These are phyloP conservation scores for Micronisus gabar DNA, from an alignment of 2,113 vertebrate genomes.

Conservation along the genomic window DNA sequence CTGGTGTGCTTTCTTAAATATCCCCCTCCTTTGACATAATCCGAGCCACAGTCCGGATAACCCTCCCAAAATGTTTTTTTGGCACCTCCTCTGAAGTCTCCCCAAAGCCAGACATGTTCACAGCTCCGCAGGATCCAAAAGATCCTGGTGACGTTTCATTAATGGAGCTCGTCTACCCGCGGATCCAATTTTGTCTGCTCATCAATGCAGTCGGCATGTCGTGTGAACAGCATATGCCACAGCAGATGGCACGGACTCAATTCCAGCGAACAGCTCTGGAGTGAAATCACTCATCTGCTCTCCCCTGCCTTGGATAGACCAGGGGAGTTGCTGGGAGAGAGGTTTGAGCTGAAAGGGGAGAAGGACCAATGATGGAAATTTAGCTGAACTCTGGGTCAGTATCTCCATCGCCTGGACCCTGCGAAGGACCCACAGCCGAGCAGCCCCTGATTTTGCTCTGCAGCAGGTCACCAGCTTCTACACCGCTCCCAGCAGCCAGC, in stretches of 20 bases:
- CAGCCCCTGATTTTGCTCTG: neutral
- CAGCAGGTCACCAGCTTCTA: neutral
- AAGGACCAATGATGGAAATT: neutral
- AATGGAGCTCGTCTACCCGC: neutral
- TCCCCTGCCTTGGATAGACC: neutral
- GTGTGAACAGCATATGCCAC: constrained; percentile 20
- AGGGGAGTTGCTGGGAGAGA: neutral
- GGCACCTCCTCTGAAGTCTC: neutral
- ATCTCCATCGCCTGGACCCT: rapidly evolving
- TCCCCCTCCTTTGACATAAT: neutral
- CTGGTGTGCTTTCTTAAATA: neutral
- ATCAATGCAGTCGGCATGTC: neutral
- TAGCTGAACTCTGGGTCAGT: neutral
- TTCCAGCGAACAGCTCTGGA: neutral
- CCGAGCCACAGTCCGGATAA: rapidly evolving
- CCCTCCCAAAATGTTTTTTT: neutral
- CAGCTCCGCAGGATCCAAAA: neutral
- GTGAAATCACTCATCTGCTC: neutral
- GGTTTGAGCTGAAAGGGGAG: neutral
- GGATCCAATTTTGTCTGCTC: neutral
- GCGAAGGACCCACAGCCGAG: rapidly evolving
- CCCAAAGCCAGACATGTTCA: neutral
- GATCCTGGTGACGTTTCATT: neutral
- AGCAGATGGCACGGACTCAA: constrained; percentile 41
- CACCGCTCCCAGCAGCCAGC: neutral